phyloP scores from a whole-genome alignment of 2,888 invertebrate genomes.

The Busseola fusca region DNA sequence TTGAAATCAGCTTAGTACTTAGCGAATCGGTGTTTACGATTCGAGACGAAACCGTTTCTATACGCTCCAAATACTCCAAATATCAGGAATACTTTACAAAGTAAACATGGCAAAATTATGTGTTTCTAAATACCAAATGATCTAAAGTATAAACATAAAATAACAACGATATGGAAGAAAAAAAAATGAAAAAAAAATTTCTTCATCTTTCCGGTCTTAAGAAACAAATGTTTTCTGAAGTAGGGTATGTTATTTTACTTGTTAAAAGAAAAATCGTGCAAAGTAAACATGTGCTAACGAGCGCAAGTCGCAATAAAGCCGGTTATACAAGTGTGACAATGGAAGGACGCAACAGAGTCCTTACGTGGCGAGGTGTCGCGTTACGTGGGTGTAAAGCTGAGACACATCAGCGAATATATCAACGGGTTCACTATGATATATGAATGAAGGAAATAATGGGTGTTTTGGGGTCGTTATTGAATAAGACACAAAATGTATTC shows the following conservation, averaged over 20 bases:
- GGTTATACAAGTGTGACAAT: conserved; percentile 71
- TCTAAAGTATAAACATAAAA: conserved; percentile 23
- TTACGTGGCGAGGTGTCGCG: conserved; percentile 60
- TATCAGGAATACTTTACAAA: conserved; percentile 51
- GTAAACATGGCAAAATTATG: conserved; percentile 54
- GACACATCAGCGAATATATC: conserved; percentile 40
- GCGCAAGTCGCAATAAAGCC: conserved; percentile 63
- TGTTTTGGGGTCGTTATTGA: conserved; percentile 31
- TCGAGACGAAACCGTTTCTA: conserved; percentile 44
- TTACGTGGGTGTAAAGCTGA: conserved; percentile 55
- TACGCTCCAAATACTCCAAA: conserved; percentile 46
- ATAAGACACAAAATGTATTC: conserved; percentile 39
- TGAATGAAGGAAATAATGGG: conserved; percentile 25
- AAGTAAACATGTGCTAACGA: conserved; percentile 47
- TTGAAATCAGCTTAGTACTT: conserved; percentile 46
- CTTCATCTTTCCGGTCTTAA: conserved; percentile 6
- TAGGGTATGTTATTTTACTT: conserved; percentile 23
- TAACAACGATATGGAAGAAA: conserved; percentile 20
- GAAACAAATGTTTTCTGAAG: conserved; percentile 11
- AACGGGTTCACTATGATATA: conserved; percentile 23
- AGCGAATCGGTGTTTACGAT: conserved; percentile 53
- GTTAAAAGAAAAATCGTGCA: conserved; percentile 26
- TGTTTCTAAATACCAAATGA: conserved; percentile 27
- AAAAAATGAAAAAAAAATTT: conserved; percentile 21
- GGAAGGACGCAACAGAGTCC: conserved; percentile 60